These are phyloP conservation scores for Heptranchias perlo DNA, from an alignment of 2,113 vertebrate genomes.

Conservation along the genomic window DNA sequence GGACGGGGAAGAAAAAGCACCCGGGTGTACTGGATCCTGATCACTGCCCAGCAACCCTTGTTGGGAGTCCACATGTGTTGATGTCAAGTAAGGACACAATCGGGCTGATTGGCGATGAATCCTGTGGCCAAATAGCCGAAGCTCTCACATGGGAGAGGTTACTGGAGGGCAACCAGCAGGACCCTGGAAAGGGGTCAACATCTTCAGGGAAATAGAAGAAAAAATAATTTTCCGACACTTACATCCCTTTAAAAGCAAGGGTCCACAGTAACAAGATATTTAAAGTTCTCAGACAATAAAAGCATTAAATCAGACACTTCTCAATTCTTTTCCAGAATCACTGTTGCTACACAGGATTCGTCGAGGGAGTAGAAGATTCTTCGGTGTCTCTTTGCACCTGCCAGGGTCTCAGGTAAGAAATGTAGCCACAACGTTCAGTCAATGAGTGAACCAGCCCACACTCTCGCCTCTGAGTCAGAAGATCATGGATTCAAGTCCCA, in stretches of 20 bases:
- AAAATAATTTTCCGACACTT: background rate
- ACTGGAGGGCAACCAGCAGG: background rate
- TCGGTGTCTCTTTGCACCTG: slow-evolving; percentile 35
- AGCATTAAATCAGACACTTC: background rate
- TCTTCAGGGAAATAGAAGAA: background rate
- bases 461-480: too few relatives aligned
- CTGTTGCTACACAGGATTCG: slow-evolving; percentile 37
- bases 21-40: too few relatives aligned
- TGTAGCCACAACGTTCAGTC: background rate
- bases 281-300: background rate
- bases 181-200: background rate
- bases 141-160: background rate
- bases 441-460: background rate
- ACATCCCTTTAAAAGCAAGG: background rate
- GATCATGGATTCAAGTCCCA: too few relatives aligned
- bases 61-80: background rate
- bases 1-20: too few relatives aligned
- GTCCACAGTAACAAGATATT: background rate
- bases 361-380: slow-evolving; percentile 27
- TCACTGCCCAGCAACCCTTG: too few relatives aligned
- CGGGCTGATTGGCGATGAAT: background rate
- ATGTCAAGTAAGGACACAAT: too few relatives aligned
- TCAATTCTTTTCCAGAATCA: slow-evolving; percentile 31
- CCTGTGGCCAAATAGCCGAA: background rate
- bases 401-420: slow-evolving; percentile 30